phyloP scores from a whole-genome alignment of 2,888 invertebrate species.

The Dugesia japonica region DNA sequence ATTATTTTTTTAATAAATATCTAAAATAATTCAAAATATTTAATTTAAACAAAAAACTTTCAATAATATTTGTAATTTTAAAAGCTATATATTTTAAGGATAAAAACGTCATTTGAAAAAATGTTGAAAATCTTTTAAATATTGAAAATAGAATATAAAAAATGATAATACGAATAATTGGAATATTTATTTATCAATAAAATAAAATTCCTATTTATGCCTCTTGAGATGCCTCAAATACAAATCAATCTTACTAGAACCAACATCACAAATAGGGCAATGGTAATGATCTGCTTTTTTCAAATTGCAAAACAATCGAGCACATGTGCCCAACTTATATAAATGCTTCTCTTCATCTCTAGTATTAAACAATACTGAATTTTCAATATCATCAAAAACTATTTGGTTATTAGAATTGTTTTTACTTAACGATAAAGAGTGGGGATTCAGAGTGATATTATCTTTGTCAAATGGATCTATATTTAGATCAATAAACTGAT shows the following conservation, averaged over 20 bases:
- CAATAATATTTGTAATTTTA: too few relatives aligned
- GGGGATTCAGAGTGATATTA: background rate
- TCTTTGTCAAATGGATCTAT: background rate
- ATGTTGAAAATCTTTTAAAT: too few relatives aligned
- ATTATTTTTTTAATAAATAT: too few relatives aligned
- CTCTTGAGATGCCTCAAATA: slow-evolving; percentile 21
- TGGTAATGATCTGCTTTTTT: slow-evolving; percentile 64
- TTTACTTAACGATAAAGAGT: too few relatives aligned
- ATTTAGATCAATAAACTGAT: background rate
- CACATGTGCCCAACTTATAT: slow-evolving; percentile 49
- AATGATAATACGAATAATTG: too few relatives aligned
- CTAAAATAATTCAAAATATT: too few relatives aligned
- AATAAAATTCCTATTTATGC: slow-evolving; percentile 12
- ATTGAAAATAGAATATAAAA: too few relatives aligned
- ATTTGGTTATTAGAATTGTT: background rate
- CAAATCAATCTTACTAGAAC: slow-evolving; percentile 20
- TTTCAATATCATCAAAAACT: background rate
- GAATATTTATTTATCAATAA: too few relatives aligned
- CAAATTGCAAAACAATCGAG: slow-evolving; percentile 63
- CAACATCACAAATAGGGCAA: slow-evolving; percentile 59
- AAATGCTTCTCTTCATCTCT: slow-evolving; percentile 7
- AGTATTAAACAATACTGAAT: background rate
- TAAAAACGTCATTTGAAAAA: too few relatives aligned
- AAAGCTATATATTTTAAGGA: too few relatives aligned
- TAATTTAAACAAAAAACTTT: too few relatives aligned